These are phyloP conservation scores for Neodiprion virginianus DNA, from an alignment of 1,140 invertebrate genomes.

Conservation along the genomic window DNA sequence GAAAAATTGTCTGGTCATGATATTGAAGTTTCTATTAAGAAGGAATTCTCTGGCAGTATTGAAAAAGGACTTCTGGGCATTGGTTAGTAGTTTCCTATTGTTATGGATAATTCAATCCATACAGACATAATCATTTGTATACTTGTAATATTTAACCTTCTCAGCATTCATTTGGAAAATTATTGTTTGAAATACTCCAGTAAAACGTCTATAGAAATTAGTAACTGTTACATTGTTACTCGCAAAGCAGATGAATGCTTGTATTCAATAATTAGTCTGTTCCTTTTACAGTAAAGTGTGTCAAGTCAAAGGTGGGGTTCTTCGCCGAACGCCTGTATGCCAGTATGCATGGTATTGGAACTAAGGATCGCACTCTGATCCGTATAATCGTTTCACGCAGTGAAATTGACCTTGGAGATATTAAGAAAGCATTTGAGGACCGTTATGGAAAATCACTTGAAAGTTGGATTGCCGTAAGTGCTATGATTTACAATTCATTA, in stretches of 20 bases:
- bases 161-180: constrained; percentile 9
- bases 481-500: constrained; percentile 26
- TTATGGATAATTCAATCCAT: background rate
- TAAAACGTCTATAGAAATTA: too few species aligned
- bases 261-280: constrained; percentile 9
- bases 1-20: constrained; percentile 68
- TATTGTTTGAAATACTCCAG: constrained; percentile 16
- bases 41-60: constrained; percentile 75
- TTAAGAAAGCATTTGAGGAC: constrained; percentile 87
- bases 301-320: constrained; percentile 90
- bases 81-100: constrained; percentile 51
- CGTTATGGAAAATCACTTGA: constrained; percentile 86
- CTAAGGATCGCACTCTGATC: constrained; percentile 88
- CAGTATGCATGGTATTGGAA: constrained; percentile 89
- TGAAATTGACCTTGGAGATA: constrained; percentile 91
- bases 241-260: too few species aligned
- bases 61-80: constrained; percentile 72
- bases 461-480: constrained; percentile 82
- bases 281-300: constrained; percentile 78
- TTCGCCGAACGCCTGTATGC: constrained; percentile 91
- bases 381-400: constrained; percentile 89
- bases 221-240: too few species aligned
- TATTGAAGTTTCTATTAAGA: constrained; percentile 73
- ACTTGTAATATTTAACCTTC: too few species aligned
- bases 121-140: background rate